These are phyloP conservation scores for Hippasteria phrygiana DNA, from an alignment of 53 echinoderm and acorn worm species.

Conservation along the genomic window DNA sequence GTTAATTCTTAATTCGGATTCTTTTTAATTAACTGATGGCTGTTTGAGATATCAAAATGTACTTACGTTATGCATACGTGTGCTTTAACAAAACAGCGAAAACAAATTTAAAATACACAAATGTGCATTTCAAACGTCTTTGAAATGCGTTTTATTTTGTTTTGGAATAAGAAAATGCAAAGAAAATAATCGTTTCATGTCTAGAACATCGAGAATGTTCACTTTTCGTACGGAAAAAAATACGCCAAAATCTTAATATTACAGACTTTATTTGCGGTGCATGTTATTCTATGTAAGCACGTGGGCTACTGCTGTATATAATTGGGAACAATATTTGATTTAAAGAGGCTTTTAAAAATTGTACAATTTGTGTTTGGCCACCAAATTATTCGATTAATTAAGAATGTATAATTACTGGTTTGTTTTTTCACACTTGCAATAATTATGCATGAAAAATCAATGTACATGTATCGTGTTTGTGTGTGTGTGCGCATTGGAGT, in stretches of 20 bases:
- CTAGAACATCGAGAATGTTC: neutral
- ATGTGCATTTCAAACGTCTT: no score
- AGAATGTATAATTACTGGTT: neutral
- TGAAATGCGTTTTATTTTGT: no score
- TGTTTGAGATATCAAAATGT: neutral
- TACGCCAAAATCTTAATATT: neutral
- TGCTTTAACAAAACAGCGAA: neutral
- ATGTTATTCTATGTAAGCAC: neutral
- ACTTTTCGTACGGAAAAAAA: neutral
- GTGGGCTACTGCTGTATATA: neutral
- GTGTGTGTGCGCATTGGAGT: conserved; percentile 13
- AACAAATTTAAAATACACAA: neutral
- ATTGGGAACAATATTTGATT: neutral
- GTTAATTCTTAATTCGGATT: neutral
- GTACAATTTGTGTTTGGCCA: neutral
- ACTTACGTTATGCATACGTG: neutral
- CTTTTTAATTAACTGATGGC: neutral
- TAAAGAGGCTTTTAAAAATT: conserved; percentile 14
- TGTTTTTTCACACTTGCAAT: conserved; percentile 25
- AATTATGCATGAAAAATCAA: conserved; percentile 23
- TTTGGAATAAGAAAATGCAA: neutral
- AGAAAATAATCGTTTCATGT: neutral
- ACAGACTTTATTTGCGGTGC: neutral
- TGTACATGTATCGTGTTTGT: neutral
- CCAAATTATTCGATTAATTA: neutral